These are phyloP conservation scores for Danaus chrysippus DNA, from an alignment of 2,888 invertebrate genomes.

Conservation along the genomic window DNA sequence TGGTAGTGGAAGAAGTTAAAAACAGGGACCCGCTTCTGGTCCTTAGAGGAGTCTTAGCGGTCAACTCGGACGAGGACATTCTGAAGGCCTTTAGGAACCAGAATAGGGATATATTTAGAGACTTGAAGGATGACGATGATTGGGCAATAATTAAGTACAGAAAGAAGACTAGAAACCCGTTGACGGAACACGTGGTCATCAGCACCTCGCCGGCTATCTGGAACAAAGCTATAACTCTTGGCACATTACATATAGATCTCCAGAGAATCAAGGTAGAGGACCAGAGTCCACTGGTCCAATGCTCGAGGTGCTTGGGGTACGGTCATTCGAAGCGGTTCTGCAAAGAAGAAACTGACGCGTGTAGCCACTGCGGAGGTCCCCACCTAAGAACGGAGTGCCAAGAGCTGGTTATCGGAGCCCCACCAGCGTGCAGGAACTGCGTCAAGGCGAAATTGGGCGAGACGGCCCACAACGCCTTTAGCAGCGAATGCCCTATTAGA, in stretches of 20 bases:
- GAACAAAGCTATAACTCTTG: not conserved
- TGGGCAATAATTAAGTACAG: not conserved
- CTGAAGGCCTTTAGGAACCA: slow-evolving; percentile 25
- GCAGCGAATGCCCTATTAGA: slow-evolving; percentile 15
- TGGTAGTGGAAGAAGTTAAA: slow-evolving; percentile 16
- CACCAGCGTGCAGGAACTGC: slow-evolving; percentile 21
- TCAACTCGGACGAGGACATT: not conserved
- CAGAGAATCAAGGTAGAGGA: not conserved
- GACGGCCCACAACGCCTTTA: slow-evolving; percentile 22
- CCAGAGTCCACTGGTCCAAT: not conserved
- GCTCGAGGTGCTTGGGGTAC: slow-evolving; percentile 7
- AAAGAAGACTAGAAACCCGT: not conserved
- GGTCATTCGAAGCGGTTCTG: slow-evolving; percentile 11
- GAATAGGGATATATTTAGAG: slow-evolving; percentile 2
- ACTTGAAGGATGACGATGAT: not conserved
- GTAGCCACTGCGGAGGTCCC: slow-evolving; percentile 20
- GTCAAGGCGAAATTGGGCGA: slow-evolving; percentile 5
- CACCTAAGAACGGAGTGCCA: slow-evolving; percentile 6
- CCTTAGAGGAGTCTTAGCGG: slow-evolving; percentile 13
- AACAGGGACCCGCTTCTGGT: slow-evolving; percentile 22
- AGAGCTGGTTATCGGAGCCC: not conserved
- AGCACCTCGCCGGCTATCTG: not conserved
- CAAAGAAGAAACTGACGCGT: slow-evolving; percentile 7
- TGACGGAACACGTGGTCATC: not conserved
- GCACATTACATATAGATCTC: not conserved